Percentiles rank a stretch among this genome's conserved stretches.
Conservation (phyloP, 2,113 vertebrate species). For the Indri indri region DNA sequence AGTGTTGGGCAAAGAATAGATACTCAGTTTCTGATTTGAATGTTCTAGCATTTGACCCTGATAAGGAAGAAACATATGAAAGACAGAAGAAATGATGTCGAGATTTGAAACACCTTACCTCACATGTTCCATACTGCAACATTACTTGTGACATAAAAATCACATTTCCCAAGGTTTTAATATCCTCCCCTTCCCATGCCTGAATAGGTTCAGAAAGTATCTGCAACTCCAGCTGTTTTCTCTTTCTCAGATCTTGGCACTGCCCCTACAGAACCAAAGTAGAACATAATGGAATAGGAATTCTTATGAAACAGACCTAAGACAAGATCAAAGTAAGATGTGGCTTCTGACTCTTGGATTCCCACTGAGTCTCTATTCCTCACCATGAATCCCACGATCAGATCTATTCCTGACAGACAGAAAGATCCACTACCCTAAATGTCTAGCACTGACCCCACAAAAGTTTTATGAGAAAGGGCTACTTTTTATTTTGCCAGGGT, state of each 20-base stretch:
- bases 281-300: background rate
- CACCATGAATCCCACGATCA: background rate
- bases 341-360: background rate
- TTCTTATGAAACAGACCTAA: constrained; percentile 10
- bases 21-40: background rate
- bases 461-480: background rate
- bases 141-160: constrained; percentile 96
- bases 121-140: constrained; percentile 88
- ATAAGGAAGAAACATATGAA: background rate
- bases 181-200: constrained; percentile 96
- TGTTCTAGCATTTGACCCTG: background rate
- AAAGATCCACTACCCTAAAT: background rate
- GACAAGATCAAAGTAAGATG: constrained; percentile 9
- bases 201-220: constrained; percentile 96
- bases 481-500: background rate
- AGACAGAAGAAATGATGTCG: background rate
- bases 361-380: background rate
- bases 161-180: constrained; percentile 93
- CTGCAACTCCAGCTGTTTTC: constrained; percentile 96
- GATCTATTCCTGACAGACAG: background rate
- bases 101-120: constrained; percentile 86
- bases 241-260: constrained; percentile 95
- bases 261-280: constrained; percentile 85
- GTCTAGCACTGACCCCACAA: background rate
- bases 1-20: background rate